Evolutionary conservation across 2,113 vertebrate species (phyloP).

Genomic region (Euleptes europaea): DNA sequence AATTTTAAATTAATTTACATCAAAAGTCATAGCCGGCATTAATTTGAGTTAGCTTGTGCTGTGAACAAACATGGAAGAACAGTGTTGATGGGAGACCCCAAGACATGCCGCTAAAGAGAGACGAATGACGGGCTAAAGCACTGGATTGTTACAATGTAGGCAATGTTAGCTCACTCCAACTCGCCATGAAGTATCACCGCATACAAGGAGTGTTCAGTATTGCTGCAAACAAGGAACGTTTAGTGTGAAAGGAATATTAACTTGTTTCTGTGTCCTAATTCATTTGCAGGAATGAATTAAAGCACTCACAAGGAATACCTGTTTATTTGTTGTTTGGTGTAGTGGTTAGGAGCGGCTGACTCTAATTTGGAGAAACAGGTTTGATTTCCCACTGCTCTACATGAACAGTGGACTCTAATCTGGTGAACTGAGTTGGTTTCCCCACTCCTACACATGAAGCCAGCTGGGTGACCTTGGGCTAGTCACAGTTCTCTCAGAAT

Average conservation of each 20-base stretch:
- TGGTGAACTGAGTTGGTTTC: too few species aligned
- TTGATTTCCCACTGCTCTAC: too few species aligned
- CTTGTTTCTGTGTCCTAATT: neutral
- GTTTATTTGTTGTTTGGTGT: too few species aligned
- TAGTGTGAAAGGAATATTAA: neutral
- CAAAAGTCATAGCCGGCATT: constrained; percentile 26
- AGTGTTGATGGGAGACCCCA: neutral
- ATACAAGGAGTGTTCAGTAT: neutral
- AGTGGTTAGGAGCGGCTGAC: too few species aligned
- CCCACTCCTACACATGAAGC: too few species aligned
- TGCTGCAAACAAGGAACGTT: neutral
- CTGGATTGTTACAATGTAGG: constrained; percentile 35
- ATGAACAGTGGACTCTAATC: too few species aligned
- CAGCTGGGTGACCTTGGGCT: too few species aligned
- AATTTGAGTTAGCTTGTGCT: neutral
- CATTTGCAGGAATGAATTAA: neutral
- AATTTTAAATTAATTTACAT: constrained; percentile 54
- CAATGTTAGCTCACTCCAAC: constrained; percentile 12
- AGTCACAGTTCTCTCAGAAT: too few species aligned
- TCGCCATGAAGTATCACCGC: neutral
- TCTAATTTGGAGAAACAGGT: too few species aligned
- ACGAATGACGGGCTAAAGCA: constrained; percentile 46
- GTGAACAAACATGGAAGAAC: constrained; percentile 38
- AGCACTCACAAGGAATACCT: neutral
- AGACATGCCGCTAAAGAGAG: constrained; percentile 28